Evolutionary conservation across 2,797 vertebrate genomes (phyloP).

Genomic region (Phrynocephalus guinanensis): DNA sequence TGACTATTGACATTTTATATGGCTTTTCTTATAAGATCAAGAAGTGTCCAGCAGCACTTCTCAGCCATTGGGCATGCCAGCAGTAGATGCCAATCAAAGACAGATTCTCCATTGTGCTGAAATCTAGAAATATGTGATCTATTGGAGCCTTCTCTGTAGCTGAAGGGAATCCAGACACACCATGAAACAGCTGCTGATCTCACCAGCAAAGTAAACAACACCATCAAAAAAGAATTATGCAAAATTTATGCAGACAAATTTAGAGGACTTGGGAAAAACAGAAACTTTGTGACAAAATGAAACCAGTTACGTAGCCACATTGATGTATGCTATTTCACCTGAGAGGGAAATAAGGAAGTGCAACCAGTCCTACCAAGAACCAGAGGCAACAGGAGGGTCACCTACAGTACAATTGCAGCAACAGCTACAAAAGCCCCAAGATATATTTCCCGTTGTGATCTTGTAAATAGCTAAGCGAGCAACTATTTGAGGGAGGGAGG

Average conservation of each 20-base stretch:
- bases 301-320: neutral
- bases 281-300: neutral
- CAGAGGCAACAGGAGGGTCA: neutral
- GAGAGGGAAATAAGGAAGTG: neutral
- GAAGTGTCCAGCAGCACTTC: neutral
- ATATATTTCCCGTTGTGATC: neutral
- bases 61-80: neutral
- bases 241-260: neutral
- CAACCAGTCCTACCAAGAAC: neutral
- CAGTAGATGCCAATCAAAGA: neutral
- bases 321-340: neutral
- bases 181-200: constrained; percentile 9
- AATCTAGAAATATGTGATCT: neutral
- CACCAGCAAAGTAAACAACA: neutral
- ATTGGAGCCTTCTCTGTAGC: neutral
- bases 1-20: neutral
- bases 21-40: neutral
- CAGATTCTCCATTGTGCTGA: neutral
- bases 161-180: neutral
- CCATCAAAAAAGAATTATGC: neutral
- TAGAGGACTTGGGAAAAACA: neutral
- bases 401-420: neutral
- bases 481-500: neutral
- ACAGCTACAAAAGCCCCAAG: no score
- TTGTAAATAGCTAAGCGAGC: neutral